phyloP scores from a whole-genome alignment of 2,797 vertebrate species.

The Manis pentadactyla region DNA sequence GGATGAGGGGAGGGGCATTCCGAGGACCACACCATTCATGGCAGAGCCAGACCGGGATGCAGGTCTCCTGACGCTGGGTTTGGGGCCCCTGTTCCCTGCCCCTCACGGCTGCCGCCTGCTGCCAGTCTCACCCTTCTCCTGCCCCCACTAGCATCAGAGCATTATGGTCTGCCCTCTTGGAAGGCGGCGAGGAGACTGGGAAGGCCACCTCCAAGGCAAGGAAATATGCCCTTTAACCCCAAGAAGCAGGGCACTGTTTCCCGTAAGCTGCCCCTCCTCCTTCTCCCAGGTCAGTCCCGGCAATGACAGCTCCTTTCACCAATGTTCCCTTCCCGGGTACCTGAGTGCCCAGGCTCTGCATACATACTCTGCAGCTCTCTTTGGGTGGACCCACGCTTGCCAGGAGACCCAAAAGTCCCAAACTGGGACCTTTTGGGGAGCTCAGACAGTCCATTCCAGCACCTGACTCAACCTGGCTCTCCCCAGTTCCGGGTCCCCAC shows the following conservation, averaged over 20 bases:
- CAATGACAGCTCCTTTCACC: not conserved
- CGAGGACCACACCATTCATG: not conserved
- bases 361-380: not conserved
- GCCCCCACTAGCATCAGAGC: not conserved
- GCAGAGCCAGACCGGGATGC: not conserved
- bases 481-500: not conserved
- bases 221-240: not conserved
- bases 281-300: not conserved
- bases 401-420: not conserved
- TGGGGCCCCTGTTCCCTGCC: not conserved
- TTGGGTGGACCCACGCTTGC: not conserved
- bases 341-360: not conserved
- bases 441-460: not conserved
- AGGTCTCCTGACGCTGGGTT: not conserved
- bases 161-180: not conserved
- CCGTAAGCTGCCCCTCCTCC: not conserved
- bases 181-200: not conserved
- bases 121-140: not conserved
- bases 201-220: not conserved
- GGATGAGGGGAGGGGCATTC: not conserved
- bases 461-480: fast-evolving
- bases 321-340: not conserved
- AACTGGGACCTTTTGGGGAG: not conserved
- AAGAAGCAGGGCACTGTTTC: not conserved
- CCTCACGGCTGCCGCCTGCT: not conserved